Conservation (phyloP, 1,140 invertebrate species). For the Delia radicum region DNA sequence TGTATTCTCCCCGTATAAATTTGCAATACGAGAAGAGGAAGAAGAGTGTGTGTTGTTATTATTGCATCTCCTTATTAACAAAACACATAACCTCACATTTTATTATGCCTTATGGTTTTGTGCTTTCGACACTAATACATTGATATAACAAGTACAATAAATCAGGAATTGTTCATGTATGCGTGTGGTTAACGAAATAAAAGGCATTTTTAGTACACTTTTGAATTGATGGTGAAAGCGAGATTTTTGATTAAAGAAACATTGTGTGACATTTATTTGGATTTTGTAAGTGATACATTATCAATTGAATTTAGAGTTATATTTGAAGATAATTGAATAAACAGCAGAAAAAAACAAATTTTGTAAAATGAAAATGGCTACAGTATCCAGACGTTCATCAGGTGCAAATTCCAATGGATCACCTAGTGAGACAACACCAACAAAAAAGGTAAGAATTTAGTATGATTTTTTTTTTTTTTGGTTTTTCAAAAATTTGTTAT, state of each 20-base stretch:
- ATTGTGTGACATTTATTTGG: too few species aligned
- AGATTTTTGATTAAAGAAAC: too few species aligned
- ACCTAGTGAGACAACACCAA: not conserved
- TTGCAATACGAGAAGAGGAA: not conserved
- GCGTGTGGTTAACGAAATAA: not conserved
- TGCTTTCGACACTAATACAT: not conserved
- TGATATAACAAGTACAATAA: too few species aligned
- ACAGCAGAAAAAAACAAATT: too few species aligned
- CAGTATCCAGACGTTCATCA: slow-evolving; percentile 5
- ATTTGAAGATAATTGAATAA: too few species aligned
- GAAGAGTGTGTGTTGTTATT: not conserved
- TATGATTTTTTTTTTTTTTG: too few species aligned
- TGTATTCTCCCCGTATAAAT: not conserved
- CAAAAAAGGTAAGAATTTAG: slow-evolving; percentile 11
- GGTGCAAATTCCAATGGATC: slow-evolving; percentile 8
- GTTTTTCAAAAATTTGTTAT: too few species aligned
- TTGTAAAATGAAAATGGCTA: not conserved
- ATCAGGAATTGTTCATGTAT: not conserved
- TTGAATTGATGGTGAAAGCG: too few species aligned
- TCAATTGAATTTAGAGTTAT: too few species aligned
- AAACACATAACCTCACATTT: not conserved
- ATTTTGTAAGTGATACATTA: too few species aligned
- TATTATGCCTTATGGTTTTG: too few species aligned
- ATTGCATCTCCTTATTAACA: not conserved
- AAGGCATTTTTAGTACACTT: too few species aligned